Evolutionary conservation across 2,113 vertebrate species (phyloP), one percentile per base, ranked within the genome.

Genomic region (Crocuta crocuta): DNA sequence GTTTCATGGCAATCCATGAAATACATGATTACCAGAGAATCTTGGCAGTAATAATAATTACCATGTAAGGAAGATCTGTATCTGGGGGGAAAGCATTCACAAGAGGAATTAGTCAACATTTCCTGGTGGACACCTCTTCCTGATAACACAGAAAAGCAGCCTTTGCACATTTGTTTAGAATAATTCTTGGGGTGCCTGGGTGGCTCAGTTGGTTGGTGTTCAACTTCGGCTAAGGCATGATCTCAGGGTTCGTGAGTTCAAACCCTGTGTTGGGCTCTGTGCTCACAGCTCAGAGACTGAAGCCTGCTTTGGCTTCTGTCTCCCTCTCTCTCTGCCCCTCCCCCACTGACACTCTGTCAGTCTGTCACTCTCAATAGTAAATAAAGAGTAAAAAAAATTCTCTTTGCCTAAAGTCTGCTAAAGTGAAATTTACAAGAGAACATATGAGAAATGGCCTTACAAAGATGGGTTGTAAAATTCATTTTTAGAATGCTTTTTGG

Each of bases 121-220:
- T 94, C 97, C 92, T 96, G 84, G 80, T 97, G 94, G 93, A 96
- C 81, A 97, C 76, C 95, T 98, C 95, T 98, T 97, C 96, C 97
- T 97, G 96, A 97, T 98, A 94, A 97, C 89, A 97, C 76, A 97
- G 50, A 90, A 94, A 98, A 98, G 94, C 96, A 97, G 53, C 97
- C 92, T 95, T 98, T 98, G 97, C 93, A 97, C 96, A 96, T 97
- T 98, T 96, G 98, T 98, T 97, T 97, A 97, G 94, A 98, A 90
- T 89, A 95, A 97, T 89, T 98, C 17, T 13, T 73, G 17, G 58
- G 58, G 58, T 24, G 19, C 21, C 58, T 61, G 58, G 58, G 21
- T 61, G 23, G 58, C 58, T 61, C 21, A 61, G 58, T 61, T 21
- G 8, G 7, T 61, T 61, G 58, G 7, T 8, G 8, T 61, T 8